These are phyloP conservation scores for Halictus ligatus DNA, from an alignment of 2,888 invertebrate genomes.

Conservation along the genomic window DNA sequence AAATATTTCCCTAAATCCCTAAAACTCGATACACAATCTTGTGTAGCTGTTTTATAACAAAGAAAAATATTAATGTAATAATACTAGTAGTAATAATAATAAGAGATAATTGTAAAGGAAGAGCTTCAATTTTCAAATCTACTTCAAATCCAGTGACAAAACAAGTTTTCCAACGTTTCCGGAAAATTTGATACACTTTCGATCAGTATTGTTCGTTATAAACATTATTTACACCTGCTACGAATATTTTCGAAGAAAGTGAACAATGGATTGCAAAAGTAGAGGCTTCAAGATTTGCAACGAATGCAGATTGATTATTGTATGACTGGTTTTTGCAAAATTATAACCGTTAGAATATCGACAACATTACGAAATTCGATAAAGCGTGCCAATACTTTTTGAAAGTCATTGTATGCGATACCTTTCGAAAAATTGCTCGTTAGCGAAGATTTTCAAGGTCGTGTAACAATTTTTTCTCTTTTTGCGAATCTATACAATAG, in stretches of 20 bases:
- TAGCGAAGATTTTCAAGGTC: slow-evolving; percentile 9
- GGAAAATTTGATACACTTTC: too few species aligned
- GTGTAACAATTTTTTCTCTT: slow-evolving; percentile 16
- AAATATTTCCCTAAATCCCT: too few species aligned
- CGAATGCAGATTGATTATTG: neutral
- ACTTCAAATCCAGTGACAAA: too few species aligned
- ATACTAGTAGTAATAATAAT: too few species aligned
- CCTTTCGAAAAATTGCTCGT: neutral
- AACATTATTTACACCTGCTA: too few species aligned
- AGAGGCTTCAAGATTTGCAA: neutral
- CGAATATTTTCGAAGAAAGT: neutral
- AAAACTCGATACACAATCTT: too few species aligned
- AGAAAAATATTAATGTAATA: too few species aligned
- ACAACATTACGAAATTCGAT: neutral
- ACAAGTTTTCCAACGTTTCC: too few species aligned
- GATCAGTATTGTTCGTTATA: too few species aligned
- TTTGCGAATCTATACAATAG: neutral
- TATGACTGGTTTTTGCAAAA: neutral
- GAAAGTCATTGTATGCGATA: neutral
- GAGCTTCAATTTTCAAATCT: too few species aligned
- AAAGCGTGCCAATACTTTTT: neutral
- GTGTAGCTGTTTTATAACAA: too few species aligned
- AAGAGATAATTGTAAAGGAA: too few species aligned
- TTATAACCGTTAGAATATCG: neutral
- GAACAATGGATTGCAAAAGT: neutral